Evolutionary conservation across 2,888 invertebrate genomes (phyloP).

Genomic region (Cheiracanthium punctorium): DNA sequence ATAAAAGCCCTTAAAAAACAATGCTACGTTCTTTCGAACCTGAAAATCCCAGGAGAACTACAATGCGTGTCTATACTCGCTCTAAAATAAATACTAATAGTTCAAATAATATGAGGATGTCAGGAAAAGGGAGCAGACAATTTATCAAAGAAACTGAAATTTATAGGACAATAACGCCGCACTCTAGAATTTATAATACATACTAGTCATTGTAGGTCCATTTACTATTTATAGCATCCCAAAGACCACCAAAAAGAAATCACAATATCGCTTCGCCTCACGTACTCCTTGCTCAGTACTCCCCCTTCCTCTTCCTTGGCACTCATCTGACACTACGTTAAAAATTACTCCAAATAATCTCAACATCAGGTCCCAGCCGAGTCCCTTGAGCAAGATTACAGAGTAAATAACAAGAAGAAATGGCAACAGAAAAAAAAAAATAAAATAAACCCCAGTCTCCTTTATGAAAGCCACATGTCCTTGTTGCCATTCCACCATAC

Average conservation of each 20-base stretch:
- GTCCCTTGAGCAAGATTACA: conserved; percentile 10
- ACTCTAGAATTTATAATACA: conserved; percentile 4
- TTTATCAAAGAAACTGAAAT: background rate
- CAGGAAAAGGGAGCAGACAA: background rate
- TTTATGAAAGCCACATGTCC: conserved; percentile 34
- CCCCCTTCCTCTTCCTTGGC: background rate
- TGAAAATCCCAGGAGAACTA: no score
- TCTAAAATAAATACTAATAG: no score
- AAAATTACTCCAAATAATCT: conserved; percentile 15
- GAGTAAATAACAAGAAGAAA: conserved; percentile 13
- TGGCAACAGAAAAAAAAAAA: background rate
- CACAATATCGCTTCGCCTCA: conserved; percentile 4
- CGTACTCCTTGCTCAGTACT: background rate
- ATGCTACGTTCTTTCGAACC: no score
- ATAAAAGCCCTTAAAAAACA: no score
- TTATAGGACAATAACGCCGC: background rate
- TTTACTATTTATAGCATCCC: conserved; percentile 8
- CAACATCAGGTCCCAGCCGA: conserved; percentile 7
- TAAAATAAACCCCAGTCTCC: background rate
- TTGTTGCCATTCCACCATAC: conserved; percentile 6
- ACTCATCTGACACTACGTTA: background rate
- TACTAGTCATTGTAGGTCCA: background rate
- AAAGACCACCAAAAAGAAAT: background rate
- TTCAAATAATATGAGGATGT: no score
- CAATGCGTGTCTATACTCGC: no score